These are phyloP conservation scores for Podabrus alpinus DNA, from an alignment of 2,888 invertebrate genomes.

Conservation along the genomic window DNA sequence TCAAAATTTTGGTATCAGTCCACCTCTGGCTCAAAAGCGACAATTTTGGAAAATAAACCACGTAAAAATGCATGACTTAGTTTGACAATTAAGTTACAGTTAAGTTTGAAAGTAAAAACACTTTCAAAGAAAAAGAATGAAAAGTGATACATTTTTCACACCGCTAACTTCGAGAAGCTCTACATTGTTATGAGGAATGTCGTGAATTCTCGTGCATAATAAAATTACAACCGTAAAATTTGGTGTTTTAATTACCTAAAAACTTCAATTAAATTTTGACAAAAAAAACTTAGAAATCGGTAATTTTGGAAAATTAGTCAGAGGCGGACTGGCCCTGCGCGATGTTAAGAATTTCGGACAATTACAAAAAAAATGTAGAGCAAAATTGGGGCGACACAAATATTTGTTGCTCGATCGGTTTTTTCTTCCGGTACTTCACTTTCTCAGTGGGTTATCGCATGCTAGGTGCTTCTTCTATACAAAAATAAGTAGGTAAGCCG, in stretches of 20 bases:
- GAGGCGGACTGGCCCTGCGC: not conserved
- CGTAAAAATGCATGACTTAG: not conserved
- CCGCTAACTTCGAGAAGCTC: not conserved
- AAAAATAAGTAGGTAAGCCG: not conserved
- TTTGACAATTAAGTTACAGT: not conserved
- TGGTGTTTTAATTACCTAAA: not conserved
- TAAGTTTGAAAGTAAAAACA: conserved; percentile 11
- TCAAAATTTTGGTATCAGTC: not conserved
- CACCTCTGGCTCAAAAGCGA: not conserved
- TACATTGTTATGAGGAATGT: not conserved
- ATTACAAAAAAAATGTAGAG: not conserved
- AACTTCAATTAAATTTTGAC: not conserved
- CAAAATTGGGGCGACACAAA: not conserved
- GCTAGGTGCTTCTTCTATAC: not conserved
- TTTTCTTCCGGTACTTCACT: not conserved
- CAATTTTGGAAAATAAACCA: not conserved
- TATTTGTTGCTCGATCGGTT: not conserved
- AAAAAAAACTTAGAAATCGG: not conserved
- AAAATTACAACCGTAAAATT: not conserved
- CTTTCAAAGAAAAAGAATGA: conserved; percentile 10
- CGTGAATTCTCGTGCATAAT: not conserved
- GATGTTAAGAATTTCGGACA: not conserved
- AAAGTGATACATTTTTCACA: conserved; percentile 15
- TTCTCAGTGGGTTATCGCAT: not conserved
- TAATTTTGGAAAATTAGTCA: not conserved